Conservation (phyloP, 2,113 vertebrate genomes). For the Eonycteris spelaea region DNA sequence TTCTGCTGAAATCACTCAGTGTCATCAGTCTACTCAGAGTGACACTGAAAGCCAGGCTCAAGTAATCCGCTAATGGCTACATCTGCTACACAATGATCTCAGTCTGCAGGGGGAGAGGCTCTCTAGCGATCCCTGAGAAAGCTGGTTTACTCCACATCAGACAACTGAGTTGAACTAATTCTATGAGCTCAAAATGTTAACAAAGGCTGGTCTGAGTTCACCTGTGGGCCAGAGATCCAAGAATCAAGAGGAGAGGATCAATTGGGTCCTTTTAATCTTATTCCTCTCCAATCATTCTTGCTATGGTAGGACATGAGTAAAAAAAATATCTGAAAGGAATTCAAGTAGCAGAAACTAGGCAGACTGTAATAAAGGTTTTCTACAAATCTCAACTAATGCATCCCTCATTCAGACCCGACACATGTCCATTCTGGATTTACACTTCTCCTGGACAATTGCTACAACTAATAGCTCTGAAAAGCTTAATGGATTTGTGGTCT, state of each 20-base stretch:
- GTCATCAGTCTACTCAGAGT: conserved; percentile 18
- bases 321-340: neutral
- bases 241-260: neutral
- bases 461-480: conserved; percentile 20
- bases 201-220: neutral
- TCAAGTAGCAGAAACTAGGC: neutral
- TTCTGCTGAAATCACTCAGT: conserved; percentile 59
- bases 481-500: neutral
- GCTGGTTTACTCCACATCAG: neutral
- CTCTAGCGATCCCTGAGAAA: neutral
- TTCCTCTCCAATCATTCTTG: neutral
- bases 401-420: neutral
- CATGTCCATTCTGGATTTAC: neutral
- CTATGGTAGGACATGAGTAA: neutral
- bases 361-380: neutral
- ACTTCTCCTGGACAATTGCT: neutral
- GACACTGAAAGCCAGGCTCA: conserved; percentile 62
- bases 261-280: neutral
- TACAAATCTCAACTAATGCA: conserved; percentile 18
- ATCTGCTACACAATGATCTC: conserved; percentile 66
- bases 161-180: neutral
- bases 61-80: conserved; percentile 60
- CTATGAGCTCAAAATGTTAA: neutral
- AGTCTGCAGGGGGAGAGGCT: neutral
- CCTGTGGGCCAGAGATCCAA: neutral